Evolutionary conservation across 2,797 vertebrate genomes (phyloP).

Genomic region (Acipenser ruthenus): DNA sequence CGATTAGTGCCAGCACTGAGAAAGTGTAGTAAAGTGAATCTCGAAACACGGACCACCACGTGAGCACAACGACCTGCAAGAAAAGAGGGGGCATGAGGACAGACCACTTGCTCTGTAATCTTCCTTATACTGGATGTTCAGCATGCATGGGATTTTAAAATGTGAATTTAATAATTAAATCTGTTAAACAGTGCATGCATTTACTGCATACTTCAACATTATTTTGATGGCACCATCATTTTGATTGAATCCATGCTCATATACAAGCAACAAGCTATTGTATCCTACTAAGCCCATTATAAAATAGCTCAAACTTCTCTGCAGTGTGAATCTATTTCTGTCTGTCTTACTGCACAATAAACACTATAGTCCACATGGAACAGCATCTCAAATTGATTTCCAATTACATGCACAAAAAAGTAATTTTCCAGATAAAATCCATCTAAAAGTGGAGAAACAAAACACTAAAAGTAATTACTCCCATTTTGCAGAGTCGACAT

Average conservation of each 20-base stretch:
- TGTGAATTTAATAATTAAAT: not conserved
- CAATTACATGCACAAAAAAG: no score
- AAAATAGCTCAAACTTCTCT: no score
- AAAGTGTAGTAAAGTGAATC: constrained; percentile 90
- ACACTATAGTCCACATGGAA: no score
- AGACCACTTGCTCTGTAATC: not conserved
- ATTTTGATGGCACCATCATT: constrained; percentile 1
- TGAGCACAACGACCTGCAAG: constrained; percentile 82
- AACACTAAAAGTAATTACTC: no score
- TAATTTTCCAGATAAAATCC: no score
- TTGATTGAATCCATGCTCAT: not conserved
- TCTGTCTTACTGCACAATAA: no score
- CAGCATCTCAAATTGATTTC: no score
- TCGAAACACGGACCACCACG: constrained; percentile 89
- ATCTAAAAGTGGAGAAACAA: no score
- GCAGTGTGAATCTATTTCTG: no score
- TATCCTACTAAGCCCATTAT: no score
- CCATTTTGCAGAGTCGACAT: no score
- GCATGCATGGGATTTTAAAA: not conserved
- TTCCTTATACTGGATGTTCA: not conserved
- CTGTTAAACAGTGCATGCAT: not conserved
- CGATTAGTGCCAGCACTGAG: constrained; percentile 82
- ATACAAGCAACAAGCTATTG: no score
- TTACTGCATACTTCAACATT: not conserved
- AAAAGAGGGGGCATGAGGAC: constrained; percentile 19